Evolutionary conservation across 2,888 invertebrate genomes (phyloP), one percentile per base, ranked within the genome.

Genomic region (Toxonevra muliebris): DNA sequence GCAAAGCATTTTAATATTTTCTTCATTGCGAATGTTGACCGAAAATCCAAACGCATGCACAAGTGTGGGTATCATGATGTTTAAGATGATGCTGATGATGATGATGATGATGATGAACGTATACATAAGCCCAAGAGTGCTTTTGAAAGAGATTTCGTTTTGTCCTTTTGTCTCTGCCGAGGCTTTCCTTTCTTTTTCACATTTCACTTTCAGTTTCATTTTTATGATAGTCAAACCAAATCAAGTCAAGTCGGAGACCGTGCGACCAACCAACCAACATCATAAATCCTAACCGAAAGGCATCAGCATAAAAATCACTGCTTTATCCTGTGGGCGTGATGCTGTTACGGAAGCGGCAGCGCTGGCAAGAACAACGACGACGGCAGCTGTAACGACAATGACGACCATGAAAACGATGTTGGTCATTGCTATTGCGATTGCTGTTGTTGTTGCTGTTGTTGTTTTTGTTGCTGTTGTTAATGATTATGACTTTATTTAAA

Each of bases 401-500:
- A 30, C 41, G 5, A 5, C 7, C 17, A 20, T 54, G 40, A 20
- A n/a, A 5, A 12, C 13, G n/a, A n/a, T n/a, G n/a, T n/a, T n/a
- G n/a, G n/a, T n/a, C n/a, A n/a, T 45, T 57, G 57, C 40, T 40
- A 40, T 30, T 48, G 50, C 15, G 13, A 30, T 30, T 30, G 30
- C 7, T 7, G 7, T 50, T 19, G 42, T 45, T 52, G 19, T 40
- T 19, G 45, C 3, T 50, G 19, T 40, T 52, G 59, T 59, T 62
- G 60, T 65, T 68, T n/a, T n/a, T n/a, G 59, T 61, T 54, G 62
- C 53, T 15, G 57, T 62, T 54, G 54, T 67, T 69, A 69, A 69
- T 67, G 66, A 60, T 65, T 69, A 65, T 69, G 66, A 67, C 69
- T 69, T 67, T 64, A 71, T 69, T 69, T 71, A 62, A 69, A 66